phyloP scores from a whole-genome alignment of 53 echinoderm and acorn worm species.

The Henricia sp. region DNA sequence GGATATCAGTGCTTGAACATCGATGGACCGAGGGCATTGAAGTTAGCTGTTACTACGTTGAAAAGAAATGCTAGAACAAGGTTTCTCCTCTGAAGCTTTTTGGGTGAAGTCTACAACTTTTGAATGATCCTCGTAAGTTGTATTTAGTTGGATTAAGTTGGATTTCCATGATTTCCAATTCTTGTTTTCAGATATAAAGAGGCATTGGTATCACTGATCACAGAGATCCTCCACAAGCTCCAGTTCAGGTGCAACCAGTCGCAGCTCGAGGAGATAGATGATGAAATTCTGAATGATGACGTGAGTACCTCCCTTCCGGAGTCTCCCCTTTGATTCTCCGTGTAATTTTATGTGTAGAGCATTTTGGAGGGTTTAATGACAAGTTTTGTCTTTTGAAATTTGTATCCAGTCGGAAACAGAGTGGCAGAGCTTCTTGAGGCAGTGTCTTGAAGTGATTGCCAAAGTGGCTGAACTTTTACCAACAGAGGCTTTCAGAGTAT shows the following conservation, averaged over 20 bases:
- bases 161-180: too few species aligned
- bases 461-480: constrained; percentile 97
- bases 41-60: too few species aligned
- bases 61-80: too few species aligned
- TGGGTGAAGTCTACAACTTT: too few species aligned
- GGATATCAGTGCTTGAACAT: too few species aligned
- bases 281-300: constrained; percentile 93
- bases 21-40: too few species aligned
- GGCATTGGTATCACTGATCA: constrained; percentile 91
- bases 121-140: too few species aligned
- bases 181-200: constrained; percentile 94
- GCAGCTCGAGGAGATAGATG: constrained; percentile 97
- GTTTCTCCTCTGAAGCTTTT: too few species aligned
- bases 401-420: constrained; percentile 89
- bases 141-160: too few species aligned
- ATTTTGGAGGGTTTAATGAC: too few species aligned
- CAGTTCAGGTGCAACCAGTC: constrained; percentile 96
- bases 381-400: neutral
- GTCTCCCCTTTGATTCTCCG: too few species aligned
- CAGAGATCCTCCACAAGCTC: constrained; percentile 86
- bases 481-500: constrained; percentile 92
- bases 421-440: constrained; percentile 96
- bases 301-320: constrained; percentile 55
- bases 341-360: too few species aligned
- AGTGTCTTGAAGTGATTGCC: constrained; percentile 92